These are phyloP conservation scores for Manis javanica DNA, from an alignment of 2,797 vertebrate species.

Conservation along the genomic window DNA sequence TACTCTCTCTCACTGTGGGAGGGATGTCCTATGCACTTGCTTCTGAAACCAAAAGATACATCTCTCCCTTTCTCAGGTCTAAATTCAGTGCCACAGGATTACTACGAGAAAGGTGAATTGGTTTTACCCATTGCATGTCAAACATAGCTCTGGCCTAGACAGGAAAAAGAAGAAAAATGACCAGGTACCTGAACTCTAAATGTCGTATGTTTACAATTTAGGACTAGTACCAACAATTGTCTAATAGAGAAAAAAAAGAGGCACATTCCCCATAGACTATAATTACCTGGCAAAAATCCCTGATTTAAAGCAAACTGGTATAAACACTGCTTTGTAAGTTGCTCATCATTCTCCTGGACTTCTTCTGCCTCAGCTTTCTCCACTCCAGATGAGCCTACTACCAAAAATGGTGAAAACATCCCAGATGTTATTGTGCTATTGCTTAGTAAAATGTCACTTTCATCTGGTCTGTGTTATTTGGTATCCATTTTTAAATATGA, in stretches of 20 bases:
- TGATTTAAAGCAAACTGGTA: neutral
- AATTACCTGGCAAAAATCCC: neutral
- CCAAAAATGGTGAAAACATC: conserved; percentile 44
- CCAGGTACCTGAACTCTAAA: neutral
- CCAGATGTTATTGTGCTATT: neutral
- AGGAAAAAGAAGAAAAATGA: neutral
- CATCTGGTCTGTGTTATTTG: conserved; percentile 60
- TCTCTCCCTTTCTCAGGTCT: neutral
- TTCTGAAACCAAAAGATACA: neutral
- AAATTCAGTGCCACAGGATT: neutral
- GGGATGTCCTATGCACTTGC: neutral
- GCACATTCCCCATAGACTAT: neutral
- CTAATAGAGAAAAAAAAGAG: neutral
- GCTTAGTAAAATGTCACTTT: conserved; percentile 40
- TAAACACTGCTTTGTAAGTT: neutral
- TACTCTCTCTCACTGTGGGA: neutral
- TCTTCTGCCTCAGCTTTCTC: conserved; percentile 25
- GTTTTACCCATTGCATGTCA: neutral
- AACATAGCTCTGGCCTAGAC: neutral
- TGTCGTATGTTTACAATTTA: neutral
- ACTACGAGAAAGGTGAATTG: neutral
- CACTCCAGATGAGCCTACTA: neutral
- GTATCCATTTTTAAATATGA: conserved; percentile 55
- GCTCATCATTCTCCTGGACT: neutral
- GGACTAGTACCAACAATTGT: neutral